A percentile compares a stretch with the other conserved stretches of the same genome.
Evolutionary conservation across 2,113 vertebrate species (phyloP).

Genomic region (Lepisosteus osseus): DNA sequence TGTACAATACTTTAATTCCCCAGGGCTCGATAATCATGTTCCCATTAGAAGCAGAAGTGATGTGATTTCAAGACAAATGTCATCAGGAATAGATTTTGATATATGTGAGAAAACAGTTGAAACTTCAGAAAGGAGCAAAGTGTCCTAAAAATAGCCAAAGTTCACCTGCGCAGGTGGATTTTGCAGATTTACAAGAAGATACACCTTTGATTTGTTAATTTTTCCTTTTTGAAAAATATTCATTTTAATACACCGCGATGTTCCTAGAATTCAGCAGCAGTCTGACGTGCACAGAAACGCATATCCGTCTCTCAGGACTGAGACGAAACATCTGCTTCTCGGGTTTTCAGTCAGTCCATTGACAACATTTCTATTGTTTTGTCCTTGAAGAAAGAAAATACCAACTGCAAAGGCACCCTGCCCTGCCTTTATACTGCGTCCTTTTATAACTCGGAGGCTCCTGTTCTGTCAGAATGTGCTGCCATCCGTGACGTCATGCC

Average conservation of each 20-base stretch:
- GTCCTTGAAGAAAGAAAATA: constrained; percentile 22
- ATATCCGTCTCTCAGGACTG: not conserved
- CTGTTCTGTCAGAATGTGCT: constrained; percentile 19
- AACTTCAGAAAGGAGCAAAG: not conserved
- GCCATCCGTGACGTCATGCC: constrained; percentile 55
- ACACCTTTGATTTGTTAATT: not conserved
- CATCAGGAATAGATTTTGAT: not conserved
- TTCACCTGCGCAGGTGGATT: not conserved
- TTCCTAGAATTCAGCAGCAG: not conserved
- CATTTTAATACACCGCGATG: not conserved
- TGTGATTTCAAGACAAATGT: not conserved
- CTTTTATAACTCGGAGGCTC: constrained; percentile 41
- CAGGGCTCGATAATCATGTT: not conserved
- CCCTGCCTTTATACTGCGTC: constrained; percentile 37
- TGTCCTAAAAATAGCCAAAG: not conserved
- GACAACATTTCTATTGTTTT: constrained; percentile 28
- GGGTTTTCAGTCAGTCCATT: not conserved
- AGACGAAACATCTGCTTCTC: not conserved
- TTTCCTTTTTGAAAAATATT: not conserved
- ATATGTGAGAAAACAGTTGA: not conserved
- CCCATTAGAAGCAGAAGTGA: not conserved
- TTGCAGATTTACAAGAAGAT: not conserved
- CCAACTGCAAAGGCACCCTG: constrained; percentile 2
- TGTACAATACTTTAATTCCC: too few species aligned
- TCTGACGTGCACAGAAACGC: not conserved